Evolutionary conservation across 2,113 vertebrate species (phyloP), one percentile per base, ranked within the genome.

Genomic region (Megalops atlanticus): DNA sequence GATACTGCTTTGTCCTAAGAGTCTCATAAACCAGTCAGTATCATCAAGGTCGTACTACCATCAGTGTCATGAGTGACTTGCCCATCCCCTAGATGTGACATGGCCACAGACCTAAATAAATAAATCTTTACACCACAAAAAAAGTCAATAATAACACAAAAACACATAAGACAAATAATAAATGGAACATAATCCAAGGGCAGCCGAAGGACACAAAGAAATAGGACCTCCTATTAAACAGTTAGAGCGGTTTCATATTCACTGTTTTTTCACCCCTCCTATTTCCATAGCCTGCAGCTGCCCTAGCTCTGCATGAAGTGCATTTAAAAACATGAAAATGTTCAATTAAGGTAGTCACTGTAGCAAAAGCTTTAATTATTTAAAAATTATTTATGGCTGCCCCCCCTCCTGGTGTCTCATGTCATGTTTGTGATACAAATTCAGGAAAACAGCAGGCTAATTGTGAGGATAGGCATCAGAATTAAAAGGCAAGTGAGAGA

Each of bases 401-500:
- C 33, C 64, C 64, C 38, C 64, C 81, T 77, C 74, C 80, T 35
- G 74, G 77, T 18, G 39, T 72, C 49, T 73, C 76, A 74, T 85
- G 77, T 85, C 73, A 74, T 85, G 86, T 84, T 86, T 84, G 81
- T 70, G 52, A 72, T 83, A 87, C 24, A 82, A 83, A 85, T 76
- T 47, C 68, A 80, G 75, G 49, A 76, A 77, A 41, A 85, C 83
- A 85, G 81, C 81, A 77, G 80, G 83, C 69, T 77, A 78, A 85
- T 74, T 47, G 43, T 54, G 79, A 80, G 74, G 81, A 86, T 77
- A 75, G 80, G 64, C 85, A 81, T 87, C 87, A 87, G 86, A 87
- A 90, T 86, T 89, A 89, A 85, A 83, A 84, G 81, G 83, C 69
- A 69, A 69, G 75, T 35, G 78, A 79, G 45, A 80, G 78, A 84